Evolutionary conservation across 2,888 invertebrate species (phyloP), one percentile per base, ranked within the genome.

Genomic region (Bembecia ichneumoniformis): DNA sequence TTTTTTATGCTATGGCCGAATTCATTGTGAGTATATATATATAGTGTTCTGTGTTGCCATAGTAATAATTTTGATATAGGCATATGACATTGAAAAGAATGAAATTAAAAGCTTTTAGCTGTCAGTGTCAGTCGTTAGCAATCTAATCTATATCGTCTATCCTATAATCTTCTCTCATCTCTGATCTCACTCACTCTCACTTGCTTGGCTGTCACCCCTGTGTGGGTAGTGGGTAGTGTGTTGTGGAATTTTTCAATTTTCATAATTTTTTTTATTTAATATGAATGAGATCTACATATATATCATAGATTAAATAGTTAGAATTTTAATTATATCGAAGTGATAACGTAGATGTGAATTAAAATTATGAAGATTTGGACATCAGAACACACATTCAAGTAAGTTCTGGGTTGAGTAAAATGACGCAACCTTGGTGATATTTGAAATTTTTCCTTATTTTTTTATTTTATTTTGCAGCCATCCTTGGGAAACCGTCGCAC

Each of bases 401-500:
- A 82, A 92, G 92, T 90, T 58, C 28, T 28, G 28, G 28, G 28
- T 28, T 28, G 2, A n/a, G 28, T 28, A 28, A 20, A 28, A 64
- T 86, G 86, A 87, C 84, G 86, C 83, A 86, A 84, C 71, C 62
- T 64, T 54, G 47, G 43, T 49, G 9, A 28, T 28, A 28, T 28
- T 9, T 28, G 28, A 9, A 28, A 51, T 51, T 51, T 54, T 47
- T 50, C 51, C 40, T 48, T 51, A 49, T 51, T 55, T 54, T 55
- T 45, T 28, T 3, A 3, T 16, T 44, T 16, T 15, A 15, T 16
- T 3, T 88, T 90, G 48, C 73, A 97, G 97, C 76, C 98, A 99
- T 86, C 96, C 98, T 4, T 99, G 99, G 99, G 98, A 98, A 78
- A 98, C 96, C 5, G 97, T 99, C 51, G 96, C 97, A 14, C 96